These are phyloP conservation scores for Drosophila ogumai DNA, from an alignment of 1,140 invertebrate species.

Conservation along the genomic window DNA sequence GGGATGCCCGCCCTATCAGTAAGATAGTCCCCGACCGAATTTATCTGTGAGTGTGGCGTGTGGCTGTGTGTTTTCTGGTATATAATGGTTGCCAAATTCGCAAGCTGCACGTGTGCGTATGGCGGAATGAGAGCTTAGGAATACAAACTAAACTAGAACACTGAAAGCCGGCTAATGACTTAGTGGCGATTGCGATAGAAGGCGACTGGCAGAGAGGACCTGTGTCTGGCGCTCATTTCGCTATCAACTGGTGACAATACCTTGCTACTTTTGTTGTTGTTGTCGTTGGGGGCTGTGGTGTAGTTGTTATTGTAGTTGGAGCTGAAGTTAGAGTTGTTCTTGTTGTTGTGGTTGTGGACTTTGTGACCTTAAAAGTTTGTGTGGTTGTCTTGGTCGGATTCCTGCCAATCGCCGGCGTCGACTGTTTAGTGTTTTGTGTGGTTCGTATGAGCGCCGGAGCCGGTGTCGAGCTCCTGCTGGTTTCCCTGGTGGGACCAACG, in stretches of 20 bases:
- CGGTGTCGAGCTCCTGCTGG: constrained; percentile 19
- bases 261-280: constrained; percentile 60
- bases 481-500: constrained; percentile 9
- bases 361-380: constrained; percentile 46
- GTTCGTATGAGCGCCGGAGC: constrained; percentile 10
- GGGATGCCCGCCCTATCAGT: constrained; percentile 2
- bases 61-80: constrained; percentile 23
- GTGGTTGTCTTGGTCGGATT: constrained; percentile 49
- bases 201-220: not conserved
- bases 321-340: constrained; percentile 51
- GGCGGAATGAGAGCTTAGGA: constrained; percentile 24
- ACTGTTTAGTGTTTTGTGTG: constrained; percentile 19
- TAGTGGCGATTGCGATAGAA: not conserved
- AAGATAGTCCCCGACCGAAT: not conserved
- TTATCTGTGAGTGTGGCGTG: constrained; percentile 4
- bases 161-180: constrained; percentile 16
- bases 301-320: constrained; percentile 54
- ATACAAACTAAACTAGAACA: constrained; percentile 10
- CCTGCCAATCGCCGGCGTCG: constrained; percentile 24
- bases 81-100: constrained; percentile 19
- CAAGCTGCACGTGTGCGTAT: constrained; percentile 13
- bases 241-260: constrained; percentile 44
- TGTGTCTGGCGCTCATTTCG: constrained; percentile 1
- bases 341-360: constrained; percentile 43
- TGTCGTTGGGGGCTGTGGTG: constrained; percentile 33